A percentile compares a stretch with the other conserved stretches of the same genome.
Conservation (phyloP, 2,888 invertebrate species). For the Carabus problematicus region DNA sequence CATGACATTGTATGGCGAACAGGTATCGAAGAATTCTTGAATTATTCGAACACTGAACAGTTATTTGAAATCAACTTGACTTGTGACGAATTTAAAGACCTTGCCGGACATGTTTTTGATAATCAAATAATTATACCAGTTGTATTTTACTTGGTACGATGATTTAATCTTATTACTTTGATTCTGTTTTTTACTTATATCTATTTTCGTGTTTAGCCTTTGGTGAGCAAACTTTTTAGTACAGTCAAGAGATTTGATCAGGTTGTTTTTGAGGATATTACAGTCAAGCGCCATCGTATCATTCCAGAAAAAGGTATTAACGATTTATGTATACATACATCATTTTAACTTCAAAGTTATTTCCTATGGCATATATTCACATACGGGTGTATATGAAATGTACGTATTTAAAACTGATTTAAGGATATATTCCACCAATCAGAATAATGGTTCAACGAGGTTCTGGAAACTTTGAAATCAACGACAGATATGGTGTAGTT, state of each 20-base stretch:
- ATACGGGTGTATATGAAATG: neutral
- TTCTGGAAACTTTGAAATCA: slow-evolving; percentile 57
- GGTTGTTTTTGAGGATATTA: slow-evolving; percentile 25
- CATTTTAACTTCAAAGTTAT: neutral
- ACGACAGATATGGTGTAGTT: slow-evolving; percentile 67
- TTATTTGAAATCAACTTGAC: slow-evolving; percentile 60
- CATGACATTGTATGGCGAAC: slow-evolving; percentile 80
- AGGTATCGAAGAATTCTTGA: slow-evolving; percentile 54
- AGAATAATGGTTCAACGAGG: slow-evolving; percentile 58
- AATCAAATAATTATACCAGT: slow-evolving; percentile 53
- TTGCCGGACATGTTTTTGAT: slow-evolving; percentile 54
- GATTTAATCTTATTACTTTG: neutral
- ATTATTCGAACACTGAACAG: slow-evolving; percentile 53
- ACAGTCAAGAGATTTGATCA: neutral
- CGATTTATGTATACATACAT: neutral
- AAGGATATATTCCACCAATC: slow-evolving; percentile 48
- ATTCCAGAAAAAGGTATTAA: slow-evolving; percentile 4
- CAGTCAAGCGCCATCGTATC: slow-evolving; percentile 5
- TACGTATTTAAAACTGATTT: slow-evolving; percentile 6
- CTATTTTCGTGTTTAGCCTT: neutral
- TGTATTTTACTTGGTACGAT: slow-evolving; percentile 53
- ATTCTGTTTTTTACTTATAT: neutral
- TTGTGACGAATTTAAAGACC: slow-evolving; percentile 59
- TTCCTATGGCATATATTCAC: neutral
- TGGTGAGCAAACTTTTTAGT: neutral